A percentile compares a stretch with the other conserved stretches of the same genome.
phyloP scores from a whole-genome alignment of 2,113 vertebrate species.

The Verasper variegatus region DNA sequence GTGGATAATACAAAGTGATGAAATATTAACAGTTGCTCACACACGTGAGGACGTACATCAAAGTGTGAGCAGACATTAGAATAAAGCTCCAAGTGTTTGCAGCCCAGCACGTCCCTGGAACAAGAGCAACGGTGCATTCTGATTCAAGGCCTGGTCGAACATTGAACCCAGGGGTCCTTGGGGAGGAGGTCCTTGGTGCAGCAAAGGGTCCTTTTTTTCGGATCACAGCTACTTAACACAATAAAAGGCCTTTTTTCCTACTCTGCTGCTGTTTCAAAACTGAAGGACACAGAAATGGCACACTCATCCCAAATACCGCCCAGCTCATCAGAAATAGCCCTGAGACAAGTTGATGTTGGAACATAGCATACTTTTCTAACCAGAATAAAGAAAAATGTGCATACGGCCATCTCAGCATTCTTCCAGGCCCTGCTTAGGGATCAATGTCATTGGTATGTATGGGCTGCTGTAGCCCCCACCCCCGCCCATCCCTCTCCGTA shows the following conservation, averaged over 20 bases:
- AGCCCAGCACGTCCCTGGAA: not conserved
- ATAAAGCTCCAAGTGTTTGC: constrained; percentile 1
- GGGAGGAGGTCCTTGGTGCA: not conserved
- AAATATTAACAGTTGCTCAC: constrained; percentile 55
- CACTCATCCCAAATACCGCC: constrained; percentile 60
- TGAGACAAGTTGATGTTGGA: constrained; percentile 46
- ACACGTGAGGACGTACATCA: constrained; percentile 10
- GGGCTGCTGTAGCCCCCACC: constrained; percentile 12
- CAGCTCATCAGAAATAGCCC: constrained; percentile 64
- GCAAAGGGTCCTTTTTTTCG: not conserved
- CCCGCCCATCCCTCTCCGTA: not conserved
- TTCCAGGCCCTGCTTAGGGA: constrained; percentile 37
- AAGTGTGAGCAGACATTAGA: constrained; percentile 25
- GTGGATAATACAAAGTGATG: constrained; percentile 33
- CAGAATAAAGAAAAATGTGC: constrained; percentile 33
- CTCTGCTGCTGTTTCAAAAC: constrained; percentile 24
- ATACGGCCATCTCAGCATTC: constrained; percentile 64
- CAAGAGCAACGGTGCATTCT: constrained; percentile 1
- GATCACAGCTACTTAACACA: constrained; percentile 36
- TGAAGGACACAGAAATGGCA: constrained; percentile 63
- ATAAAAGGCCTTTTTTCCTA: constrained; percentile 34
- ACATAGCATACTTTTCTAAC: constrained; percentile 40
- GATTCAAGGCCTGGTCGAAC: constrained; percentile 46
- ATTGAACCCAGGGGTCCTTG: constrained; percentile 11
- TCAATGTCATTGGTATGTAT: constrained; percentile 73